Percentiles rank a stretch among this genome's conserved stretches.
Conservation (phyloP, 2,888 invertebrate genomes). For the Lithophane socia region DNA sequence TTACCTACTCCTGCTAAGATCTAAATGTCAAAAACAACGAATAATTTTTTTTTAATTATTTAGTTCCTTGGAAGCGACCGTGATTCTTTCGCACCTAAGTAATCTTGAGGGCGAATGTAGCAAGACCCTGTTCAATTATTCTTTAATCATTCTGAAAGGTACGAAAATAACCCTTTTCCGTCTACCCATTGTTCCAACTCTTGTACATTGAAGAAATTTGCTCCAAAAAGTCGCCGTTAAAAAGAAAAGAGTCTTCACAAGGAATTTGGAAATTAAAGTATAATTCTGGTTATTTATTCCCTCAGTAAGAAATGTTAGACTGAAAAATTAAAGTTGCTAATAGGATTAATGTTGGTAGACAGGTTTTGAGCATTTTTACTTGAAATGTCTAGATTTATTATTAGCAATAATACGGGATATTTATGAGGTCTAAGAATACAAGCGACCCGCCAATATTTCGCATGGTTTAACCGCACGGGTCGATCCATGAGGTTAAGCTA, state of each 20-base stretch:
- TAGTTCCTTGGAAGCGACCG: neutral
- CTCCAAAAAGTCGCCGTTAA: constrained; percentile 6
- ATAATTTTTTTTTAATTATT: neutral
- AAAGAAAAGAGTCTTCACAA: constrained; percentile 23
- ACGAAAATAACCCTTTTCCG: constrained; percentile 38
- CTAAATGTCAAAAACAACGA: neutral
- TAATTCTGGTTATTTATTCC: constrained; percentile 17
- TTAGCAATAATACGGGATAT: neutral
- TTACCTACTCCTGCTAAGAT: too few species aligned
- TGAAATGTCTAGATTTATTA: neutral
- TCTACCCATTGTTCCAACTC: constrained; percentile 31
- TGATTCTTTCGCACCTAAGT: constrained; percentile 9
- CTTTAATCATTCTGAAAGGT: constrained; percentile 53
- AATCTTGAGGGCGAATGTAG: constrained; percentile 18
- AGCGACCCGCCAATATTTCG: neutral
- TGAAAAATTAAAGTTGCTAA: constrained; percentile 21
- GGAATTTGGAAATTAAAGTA: constrained; percentile 25
- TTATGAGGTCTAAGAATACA: neutral
- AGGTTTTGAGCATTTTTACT: neutral
- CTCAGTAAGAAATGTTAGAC: neutral
- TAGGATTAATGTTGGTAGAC: constrained; percentile 7
- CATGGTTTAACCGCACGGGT: too few species aligned
- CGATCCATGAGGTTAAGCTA: too few species aligned
- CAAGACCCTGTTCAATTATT: constrained; percentile 36
- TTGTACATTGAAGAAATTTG: constrained; percentile 32